Conservation (phyloP, 37 sponge, comb jelly and placozoan species). For the Aphrocallistes beatrix region DNA sequence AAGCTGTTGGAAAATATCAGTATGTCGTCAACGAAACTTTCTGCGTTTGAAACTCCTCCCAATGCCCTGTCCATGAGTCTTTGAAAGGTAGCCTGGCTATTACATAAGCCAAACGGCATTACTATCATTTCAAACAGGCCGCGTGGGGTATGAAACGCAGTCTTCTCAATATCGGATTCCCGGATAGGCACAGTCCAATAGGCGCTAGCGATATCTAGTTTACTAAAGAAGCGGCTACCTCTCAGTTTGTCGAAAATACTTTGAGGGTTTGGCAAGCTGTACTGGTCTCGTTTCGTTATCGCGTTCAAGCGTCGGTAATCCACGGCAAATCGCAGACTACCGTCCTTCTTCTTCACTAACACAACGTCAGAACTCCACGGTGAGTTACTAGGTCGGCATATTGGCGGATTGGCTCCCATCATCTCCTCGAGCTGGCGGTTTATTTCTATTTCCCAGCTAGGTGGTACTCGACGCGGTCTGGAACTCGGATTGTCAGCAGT, state of each 20-base stretch:
- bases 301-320: conserved; percentile 20
- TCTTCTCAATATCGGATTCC: neutral
- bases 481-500: neutral
- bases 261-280: neutral
- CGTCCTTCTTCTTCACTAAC: conserved; percentile 28
- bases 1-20: neutral
- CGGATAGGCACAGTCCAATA: conserved; percentile 18
- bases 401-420: conserved; percentile 8
- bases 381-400: neutral
- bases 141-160: conserved; percentile 11
- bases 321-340: conserved; percentile 8
- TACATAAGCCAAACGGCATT: neutral
- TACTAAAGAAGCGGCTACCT: neutral
- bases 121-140: conserved; percentile 13
- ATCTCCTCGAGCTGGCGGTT: conserved; percentile 3
- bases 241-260: conserved; percentile 3
- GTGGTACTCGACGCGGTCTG: neutral
- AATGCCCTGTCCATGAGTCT: conserved; percentile 8
- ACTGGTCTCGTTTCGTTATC: conserved; percentile 1
- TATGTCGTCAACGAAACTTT: conserved; percentile 11
- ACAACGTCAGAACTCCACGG: conserved; percentile 22
- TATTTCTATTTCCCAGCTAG: neutral
- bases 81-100: neutral
- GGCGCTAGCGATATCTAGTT: conserved; percentile 5
- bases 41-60: neutral